Base-by-base conservation (phyloP, 2,797 vertebrate genomes). In the Macroramphosus scolopax region DNA sequence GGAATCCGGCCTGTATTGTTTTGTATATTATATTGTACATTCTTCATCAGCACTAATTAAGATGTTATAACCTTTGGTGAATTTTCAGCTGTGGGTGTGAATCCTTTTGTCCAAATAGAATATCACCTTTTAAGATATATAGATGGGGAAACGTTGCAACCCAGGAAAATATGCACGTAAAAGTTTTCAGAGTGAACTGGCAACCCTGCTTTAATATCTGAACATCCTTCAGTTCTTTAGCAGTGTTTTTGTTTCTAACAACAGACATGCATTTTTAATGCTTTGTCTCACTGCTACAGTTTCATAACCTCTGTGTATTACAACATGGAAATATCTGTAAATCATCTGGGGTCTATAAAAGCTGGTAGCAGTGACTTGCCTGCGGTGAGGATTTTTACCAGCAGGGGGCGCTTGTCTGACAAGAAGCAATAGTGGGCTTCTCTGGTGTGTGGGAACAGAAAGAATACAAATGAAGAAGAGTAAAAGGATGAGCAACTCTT, bases 371-470 rank as follows among this genome's bases (percentile, higher is more conserved):
- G 38, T 68, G 32, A 70, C 65, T 71, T 61, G 55, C 22, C 40
- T 16, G n/a, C 53, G 47, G 13, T 70, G 13, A 11, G 17, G 49
- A 66, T 76, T 65, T 66, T 16, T 70, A 66, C 84, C 88, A 82
- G 81, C 78, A 88, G 88, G 80, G 82, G 88, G 87, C 86, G 46
- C 68, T 78, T 86, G 45, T 76, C 78, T 68, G 68, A 82, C 77
- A 77, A 77, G 68, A 62, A 83, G 58, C 49, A 55, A 41, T 54
- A 60, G 59, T 58, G 49, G 59, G 51, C 12, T 63, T 65, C 14
- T 42, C 34, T 60, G 46, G 36, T 67, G 12, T 17, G 2, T 22
- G 67, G 61, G 51, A 31, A 55, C 20, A 43, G n/a, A 24, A 3
- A 47, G 20, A 34, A 22, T 63, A 9, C 5, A 6, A 6, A 22